Conservation (phyloP, 2,888 invertebrate genomes). For the Eristalinus aeneus region DNA sequence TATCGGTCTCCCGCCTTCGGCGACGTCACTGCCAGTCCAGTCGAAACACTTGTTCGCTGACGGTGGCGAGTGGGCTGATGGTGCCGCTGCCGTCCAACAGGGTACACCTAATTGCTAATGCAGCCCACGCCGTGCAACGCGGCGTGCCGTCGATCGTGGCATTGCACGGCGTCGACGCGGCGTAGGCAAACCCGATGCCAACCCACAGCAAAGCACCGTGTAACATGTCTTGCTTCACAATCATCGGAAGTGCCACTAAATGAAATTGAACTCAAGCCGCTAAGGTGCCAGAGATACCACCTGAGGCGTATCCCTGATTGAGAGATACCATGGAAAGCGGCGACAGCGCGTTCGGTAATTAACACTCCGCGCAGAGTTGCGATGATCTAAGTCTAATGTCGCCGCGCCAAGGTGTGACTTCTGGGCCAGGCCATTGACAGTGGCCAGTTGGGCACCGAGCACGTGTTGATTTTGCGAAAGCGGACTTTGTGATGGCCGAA, state of each 20-base stretch:
- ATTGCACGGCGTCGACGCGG: conserved; percentile 33
- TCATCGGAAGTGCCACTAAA: conserved; percentile 55
- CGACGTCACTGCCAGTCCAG: conserved; percentile 43
- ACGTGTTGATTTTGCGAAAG: conserved; percentile 53
- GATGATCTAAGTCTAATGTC: no score
- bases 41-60: conserved; percentile 53
- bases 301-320: conserved; percentile 12
- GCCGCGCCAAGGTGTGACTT: no score
- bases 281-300: conserved; percentile 35
- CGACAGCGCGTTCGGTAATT: conserved; percentile 1
- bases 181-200: conserved; percentile 55
- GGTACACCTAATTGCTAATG: conserved; percentile 50
- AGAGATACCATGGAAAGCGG: neutral
- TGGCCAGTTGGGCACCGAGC: neutral
- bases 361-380: no score
- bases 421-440: neutral
- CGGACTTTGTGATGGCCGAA: neutral
- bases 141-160: conserved; percentile 38
- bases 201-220: conserved; percentile 41
- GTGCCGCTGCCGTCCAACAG: neutral
- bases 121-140: conserved; percentile 49
- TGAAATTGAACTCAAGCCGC: neutral
- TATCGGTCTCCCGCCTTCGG: neutral
- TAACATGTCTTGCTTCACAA: conserved; percentile 61
- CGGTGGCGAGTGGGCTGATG: conserved; percentile 35